A percentile compares a stretch with the other conserved stretches of the same genome.
Conservation (phyloP, 2,797 vertebrate genomes). For the Geotrypetes seraphini region DNA sequence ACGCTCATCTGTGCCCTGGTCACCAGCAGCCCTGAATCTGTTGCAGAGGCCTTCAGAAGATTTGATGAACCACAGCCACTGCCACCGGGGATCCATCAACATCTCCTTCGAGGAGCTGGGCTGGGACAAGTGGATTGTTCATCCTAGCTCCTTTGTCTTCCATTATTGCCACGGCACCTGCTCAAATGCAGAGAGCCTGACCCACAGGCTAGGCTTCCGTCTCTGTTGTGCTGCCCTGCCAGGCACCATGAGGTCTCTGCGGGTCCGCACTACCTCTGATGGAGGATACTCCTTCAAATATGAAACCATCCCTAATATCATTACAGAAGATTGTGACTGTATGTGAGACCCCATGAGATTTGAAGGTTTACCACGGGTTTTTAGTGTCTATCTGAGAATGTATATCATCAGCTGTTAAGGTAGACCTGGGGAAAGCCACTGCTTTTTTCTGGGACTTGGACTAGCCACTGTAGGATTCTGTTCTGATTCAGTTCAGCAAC, state of each 20-base stretch:
- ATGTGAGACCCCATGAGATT: slow-evolving; percentile 42
- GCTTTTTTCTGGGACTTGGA: too few relatives aligned
- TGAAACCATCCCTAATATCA: slow-evolving; percentile 79
- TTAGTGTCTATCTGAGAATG: too few relatives aligned
- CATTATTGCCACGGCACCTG: slow-evolving; percentile 85
- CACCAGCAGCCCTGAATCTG: slow-evolving; percentile 55
- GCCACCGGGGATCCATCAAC: slow-evolving; percentile 63
- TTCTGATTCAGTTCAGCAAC: too few relatives aligned
- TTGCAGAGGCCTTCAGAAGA: slow-evolving; percentile 66
- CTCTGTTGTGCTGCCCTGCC: slow-evolving; percentile 81
- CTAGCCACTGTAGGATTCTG: too few relatives aligned
- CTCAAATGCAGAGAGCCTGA: slow-evolving; percentile 37
- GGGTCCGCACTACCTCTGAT: slow-evolving; percentile 79
- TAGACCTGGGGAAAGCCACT: too few relatives aligned
- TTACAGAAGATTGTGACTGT: slow-evolving; percentile 82
- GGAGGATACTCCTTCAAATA: slow-evolving; percentile 83
- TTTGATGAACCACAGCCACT: slow-evolving; percentile 44
- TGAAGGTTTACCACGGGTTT: too few relatives aligned
- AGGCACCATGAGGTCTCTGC: slow-evolving; percentile 73
- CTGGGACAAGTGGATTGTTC: slow-evolving; percentile 87
- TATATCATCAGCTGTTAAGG: too few relatives aligned
- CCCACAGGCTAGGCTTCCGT: slow-evolving; percentile 55
- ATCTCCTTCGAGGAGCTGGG: slow-evolving; percentile 86
- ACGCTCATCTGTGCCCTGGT: slow-evolving; percentile 61
- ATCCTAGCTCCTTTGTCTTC: slow-evolving; percentile 77